phyloP scores from a whole-genome alignment of 2,888 invertebrate species.

The Willowsia nigromaculata region DNA sequence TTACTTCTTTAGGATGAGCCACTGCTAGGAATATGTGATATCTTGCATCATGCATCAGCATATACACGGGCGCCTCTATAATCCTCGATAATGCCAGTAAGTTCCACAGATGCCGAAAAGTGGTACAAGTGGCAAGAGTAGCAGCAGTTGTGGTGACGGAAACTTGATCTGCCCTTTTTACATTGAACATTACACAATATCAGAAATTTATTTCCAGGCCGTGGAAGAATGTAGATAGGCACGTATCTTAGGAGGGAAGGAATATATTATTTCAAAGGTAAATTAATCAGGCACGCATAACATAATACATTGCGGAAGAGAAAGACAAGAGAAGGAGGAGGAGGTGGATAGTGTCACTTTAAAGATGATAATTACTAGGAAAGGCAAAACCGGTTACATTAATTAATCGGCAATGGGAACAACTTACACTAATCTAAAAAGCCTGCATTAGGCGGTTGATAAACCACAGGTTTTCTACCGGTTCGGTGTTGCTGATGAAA shows the following conservation, averaged over 20 bases:
- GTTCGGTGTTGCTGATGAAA: background rate
- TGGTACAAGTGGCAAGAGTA: conserved; percentile 19
- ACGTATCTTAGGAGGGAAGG: background rate
- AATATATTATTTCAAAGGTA: background rate
- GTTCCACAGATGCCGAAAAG: conserved; percentile 10
- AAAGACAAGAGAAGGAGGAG: conserved; percentile 30
- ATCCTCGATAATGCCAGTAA: conserved; percentile 33
- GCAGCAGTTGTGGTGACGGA: conserved; percentile 33
- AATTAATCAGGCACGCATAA: conserved; percentile 1
- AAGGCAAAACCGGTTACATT: conserved; percentile 73
- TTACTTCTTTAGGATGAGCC: background rate
- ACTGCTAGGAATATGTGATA: too few species aligned
- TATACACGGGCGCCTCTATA: background rate
- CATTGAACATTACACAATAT: conserved; percentile 39
- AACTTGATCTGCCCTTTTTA: conserved; percentile 36
- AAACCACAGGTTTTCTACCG: conserved; percentile 45
- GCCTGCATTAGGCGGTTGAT: conserved; percentile 54
- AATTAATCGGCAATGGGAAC: conserved; percentile 71
- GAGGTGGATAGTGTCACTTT: conserved; percentile 67
- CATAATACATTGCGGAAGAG: conserved; percentile 26
- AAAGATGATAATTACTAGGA: conserved; percentile 71
- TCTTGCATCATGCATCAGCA: too few species aligned
- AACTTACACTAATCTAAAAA: conserved; percentile 66
- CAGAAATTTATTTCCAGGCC: conserved; percentile 35
- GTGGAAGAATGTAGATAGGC: background rate